Conservation (phyloP, 2,888 invertebrate species). For the Plagodis pulveraria region DNA sequence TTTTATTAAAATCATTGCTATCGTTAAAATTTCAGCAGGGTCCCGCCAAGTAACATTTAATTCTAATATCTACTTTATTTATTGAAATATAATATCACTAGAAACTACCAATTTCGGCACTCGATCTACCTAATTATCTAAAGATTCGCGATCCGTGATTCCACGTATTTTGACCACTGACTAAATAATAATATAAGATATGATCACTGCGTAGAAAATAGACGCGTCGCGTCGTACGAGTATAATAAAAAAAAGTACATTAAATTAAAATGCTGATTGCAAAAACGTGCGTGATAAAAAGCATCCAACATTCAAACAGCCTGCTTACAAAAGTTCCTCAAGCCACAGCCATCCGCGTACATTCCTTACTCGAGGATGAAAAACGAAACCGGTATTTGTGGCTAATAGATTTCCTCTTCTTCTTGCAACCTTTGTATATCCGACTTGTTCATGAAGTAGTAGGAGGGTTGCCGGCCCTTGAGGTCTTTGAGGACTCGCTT, state of each 20-base stretch:
- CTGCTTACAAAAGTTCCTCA: conserved; percentile 41
- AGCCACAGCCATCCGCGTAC: conserved; percentile 45
- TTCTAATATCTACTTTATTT: conserved; percentile 40
- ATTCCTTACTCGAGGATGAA: background rate
- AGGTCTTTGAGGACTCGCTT: conserved; percentile 93
- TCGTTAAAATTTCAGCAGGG: conserved; percentile 54
- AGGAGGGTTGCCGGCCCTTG: conserved; percentile 94
- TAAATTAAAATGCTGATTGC: conserved; percentile 44
- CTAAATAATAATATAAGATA: too few species aligned
- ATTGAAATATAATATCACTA: conserved; percentile 10
- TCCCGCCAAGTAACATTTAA: conserved; percentile 60
- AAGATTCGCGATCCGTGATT: too few species aligned
- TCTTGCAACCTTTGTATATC: conserved; percentile 94
- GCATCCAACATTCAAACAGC: conserved; percentile 46
- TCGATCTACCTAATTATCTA: conserved; percentile 26
- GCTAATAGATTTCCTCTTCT: conserved; percentile 89
- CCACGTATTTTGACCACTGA: too few species aligned
- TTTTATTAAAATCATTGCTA: conserved; percentile 40
- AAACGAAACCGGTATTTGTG: background rate
- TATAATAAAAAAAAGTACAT: conserved; percentile 19
- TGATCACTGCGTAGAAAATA: too few species aligned
- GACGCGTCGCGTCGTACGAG: too few species aligned
- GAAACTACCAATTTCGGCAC: conserved; percentile 31
- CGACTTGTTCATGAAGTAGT: conserved; percentile 96
- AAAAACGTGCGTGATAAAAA: conserved; percentile 57